Conservation (phyloP, 2,888 invertebrate genomes). For the Matsumyia berberina region DNA sequence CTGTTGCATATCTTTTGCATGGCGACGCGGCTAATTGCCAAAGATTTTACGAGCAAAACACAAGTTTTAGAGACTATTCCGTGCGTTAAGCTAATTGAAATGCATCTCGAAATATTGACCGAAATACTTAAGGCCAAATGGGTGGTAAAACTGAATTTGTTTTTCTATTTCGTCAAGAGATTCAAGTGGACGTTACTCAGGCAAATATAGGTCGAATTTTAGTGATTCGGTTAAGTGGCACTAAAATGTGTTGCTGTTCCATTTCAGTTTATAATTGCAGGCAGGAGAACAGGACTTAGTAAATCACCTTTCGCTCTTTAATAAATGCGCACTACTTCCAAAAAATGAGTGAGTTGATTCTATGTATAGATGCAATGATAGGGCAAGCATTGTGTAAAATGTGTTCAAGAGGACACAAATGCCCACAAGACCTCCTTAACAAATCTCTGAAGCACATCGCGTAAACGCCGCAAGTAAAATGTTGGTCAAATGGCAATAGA, state of each 20-base stretch:
- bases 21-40: slow-evolving; percentile 35
- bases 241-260: neutral
- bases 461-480: too few species aligned
- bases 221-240: neutral
- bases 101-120: slow-evolving; percentile 50
- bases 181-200: neutral
- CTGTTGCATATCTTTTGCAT: slow-evolving; percentile 32
- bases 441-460: too few species aligned
- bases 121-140: slow-evolving; percentile 66
- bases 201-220: slow-evolving; percentile 4
- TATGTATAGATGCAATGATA: too few species aligned
- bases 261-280: neutral
- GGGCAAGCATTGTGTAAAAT: too few species aligned
- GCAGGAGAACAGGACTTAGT: too few species aligned
- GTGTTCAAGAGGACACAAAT: too few species aligned
- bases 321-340: too few species aligned
- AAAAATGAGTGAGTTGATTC: too few species aligned
- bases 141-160: slow-evolving; percentile 49
- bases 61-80: slow-evolving; percentile 34
- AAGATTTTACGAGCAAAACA: slow-evolving; percentile 54
- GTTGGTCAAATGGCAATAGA: too few species aligned
- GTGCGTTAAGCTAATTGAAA: slow-evolving; percentile 45
- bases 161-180: slow-evolving; percentile 2
- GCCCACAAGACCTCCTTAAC: too few species aligned
- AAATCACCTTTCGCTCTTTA: too few species aligned